Percentiles rank a stretch among this genome's conserved stretches.
Evolutionary conservation across 2,888 invertebrate species (phyloP).

Genomic region (Aromia moschata): DNA sequence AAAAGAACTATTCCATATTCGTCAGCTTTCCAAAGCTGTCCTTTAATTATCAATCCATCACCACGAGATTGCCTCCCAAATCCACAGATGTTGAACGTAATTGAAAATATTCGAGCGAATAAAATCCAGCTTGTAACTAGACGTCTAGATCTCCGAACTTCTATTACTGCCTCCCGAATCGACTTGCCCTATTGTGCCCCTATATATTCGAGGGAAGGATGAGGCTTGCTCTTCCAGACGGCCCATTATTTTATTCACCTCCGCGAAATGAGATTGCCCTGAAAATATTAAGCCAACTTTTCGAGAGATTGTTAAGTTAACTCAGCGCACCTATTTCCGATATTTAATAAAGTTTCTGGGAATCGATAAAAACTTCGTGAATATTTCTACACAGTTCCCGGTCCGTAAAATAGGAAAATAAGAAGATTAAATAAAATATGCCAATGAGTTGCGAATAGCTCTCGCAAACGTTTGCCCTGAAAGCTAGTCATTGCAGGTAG

Average conservation of each 20-base stretch:
- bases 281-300: background rate
- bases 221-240: background rate
- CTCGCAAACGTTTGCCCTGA: no score
- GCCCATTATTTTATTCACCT: background rate
- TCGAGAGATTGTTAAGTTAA: background rate
- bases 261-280: background rate
- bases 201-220: background rate
- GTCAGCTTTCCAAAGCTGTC: no score
- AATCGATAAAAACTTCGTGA: background rate
- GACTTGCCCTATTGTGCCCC: background rate
- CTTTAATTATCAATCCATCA: no score
- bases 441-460: no score
- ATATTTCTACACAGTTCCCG: background rate
- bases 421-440: no score
- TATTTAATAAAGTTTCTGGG: background rate
- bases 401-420: no score
- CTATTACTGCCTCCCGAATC: background rate
- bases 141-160: background rate
- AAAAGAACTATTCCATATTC: no score
- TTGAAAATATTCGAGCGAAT: no score
- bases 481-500: no score
- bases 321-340: background rate
- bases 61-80: no score
- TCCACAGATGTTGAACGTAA: no score
- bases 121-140: no score